Conservation (phyloP, 2,888 invertebrate species). For the Pammene fasciana region DNA sequence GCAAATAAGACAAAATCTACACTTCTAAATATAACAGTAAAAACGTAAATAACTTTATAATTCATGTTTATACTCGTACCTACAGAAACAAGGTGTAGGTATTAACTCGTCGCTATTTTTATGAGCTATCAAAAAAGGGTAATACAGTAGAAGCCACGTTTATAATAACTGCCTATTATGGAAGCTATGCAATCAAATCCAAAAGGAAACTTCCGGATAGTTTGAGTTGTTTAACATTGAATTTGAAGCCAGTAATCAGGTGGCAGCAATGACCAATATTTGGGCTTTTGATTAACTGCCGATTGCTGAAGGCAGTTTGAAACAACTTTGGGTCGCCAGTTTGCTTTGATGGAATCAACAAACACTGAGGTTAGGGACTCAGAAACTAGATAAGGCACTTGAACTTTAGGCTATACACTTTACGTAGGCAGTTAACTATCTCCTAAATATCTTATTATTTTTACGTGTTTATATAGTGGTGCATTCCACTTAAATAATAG, state of each 20-base stretch:
- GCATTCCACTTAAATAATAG: too few relatives aligned
- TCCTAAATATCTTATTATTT: too few relatives aligned
- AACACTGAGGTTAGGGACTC: conserved; percentile 43
- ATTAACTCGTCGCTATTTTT: too few relatives aligned
- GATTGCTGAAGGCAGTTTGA: conserved; percentile 49
- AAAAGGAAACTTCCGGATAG: conserved; percentile 40
- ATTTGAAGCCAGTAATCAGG: conserved; percentile 38
- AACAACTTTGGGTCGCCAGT: conserved; percentile 55
- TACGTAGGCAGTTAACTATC: not conserved
- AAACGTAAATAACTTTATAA: too few relatives aligned
- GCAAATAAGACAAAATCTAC: too few relatives aligned
- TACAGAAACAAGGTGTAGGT: too few relatives aligned
- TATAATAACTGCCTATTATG: not conserved
- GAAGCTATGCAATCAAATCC: conserved; percentile 24
- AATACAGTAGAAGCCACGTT: not conserved
- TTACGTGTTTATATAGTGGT: too few relatives aligned
- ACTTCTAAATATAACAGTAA: too few relatives aligned
- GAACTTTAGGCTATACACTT: not conserved
- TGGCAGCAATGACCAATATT: conserved; percentile 49
- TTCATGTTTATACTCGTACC: too few relatives aligned
- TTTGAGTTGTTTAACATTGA: conserved; percentile 38
- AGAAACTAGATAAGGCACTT: not conserved
- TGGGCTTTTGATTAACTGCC: conserved; percentile 47
- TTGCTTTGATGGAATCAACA: conserved; percentile 54
- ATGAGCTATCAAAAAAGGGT: too few relatives aligned